Conservation (phyloP, 2,797 vertebrate genomes). For the Myiotriccus ornatus region DNA sequence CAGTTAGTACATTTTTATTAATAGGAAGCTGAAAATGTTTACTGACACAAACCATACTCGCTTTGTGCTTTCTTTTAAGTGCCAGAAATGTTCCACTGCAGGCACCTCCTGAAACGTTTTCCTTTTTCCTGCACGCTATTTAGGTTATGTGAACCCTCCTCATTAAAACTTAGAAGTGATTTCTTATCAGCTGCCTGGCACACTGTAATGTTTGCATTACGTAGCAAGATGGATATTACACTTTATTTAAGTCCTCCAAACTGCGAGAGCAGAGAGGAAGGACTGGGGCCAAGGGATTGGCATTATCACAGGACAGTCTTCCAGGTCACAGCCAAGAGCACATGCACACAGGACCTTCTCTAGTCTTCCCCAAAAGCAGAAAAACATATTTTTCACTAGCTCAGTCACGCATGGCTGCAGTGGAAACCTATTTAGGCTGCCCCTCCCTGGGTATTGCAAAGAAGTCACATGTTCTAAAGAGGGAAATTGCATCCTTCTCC, state of each 20-base stretch:
- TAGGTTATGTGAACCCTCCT: neutral
- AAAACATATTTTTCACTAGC: neutral
- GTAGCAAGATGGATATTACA: neutral
- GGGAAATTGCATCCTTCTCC: neutral
- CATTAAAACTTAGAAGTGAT: neutral
- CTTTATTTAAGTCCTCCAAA: neutral
- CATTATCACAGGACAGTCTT: neutral
- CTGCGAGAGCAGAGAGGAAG: neutral
- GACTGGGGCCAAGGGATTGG: neutral
- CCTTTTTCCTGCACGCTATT: neutral
- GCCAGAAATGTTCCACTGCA: neutral
- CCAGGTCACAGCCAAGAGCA: neutral
- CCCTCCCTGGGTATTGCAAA: neutral
- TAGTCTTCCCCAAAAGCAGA: neutral
- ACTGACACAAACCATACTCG: neutral
- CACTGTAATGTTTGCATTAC: neutral
- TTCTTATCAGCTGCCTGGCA: conserved; percentile 19
- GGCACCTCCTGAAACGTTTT: neutral
- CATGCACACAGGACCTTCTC: rapidly evolving
- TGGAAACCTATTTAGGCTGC: neutral
- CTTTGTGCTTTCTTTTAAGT: neutral
- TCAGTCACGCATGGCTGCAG: neutral
- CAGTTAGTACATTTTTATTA: neutral
- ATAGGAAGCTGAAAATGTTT: neutral
- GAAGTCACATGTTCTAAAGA: neutral